Conservation (phyloP, 1,140 invertebrate species). For the Pemphigus obesinymphae region DNA sequence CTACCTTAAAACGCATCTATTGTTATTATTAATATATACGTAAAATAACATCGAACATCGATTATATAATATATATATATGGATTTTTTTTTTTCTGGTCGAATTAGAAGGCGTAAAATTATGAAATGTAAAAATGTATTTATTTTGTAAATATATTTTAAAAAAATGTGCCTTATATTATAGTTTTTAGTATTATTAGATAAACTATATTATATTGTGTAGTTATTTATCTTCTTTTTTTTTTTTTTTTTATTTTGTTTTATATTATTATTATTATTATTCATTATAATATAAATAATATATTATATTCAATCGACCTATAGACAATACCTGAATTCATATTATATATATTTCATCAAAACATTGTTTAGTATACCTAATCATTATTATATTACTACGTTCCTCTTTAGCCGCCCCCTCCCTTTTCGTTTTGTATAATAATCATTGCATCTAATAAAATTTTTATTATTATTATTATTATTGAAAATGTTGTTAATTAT, state of each 20-base stretch:
- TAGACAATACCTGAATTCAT: neutral
- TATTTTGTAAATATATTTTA: slow-evolving; percentile 26
- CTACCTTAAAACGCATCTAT: neutral
- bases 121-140: slow-evolving; percentile 21
- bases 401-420: neutral
- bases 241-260: neutral
- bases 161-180: slow-evolving; percentile 8
- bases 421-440: neutral
- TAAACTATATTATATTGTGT: neutral
- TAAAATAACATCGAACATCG: neutral
- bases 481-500: neutral
- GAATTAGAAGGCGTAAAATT: neutral
- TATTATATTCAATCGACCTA: too few species aligned
- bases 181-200: neutral
- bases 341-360: too few species aligned
- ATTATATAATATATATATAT: too few species aligned
- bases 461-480: neutral
- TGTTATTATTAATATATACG: neutral
- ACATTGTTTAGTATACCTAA: too few species aligned
- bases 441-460: neutral
- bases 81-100: neutral
- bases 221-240: neutral
- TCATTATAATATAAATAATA: neutral
- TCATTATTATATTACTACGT: neutral
- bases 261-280: neutral